Evolutionary conservation across 2,113 vertebrate species (phyloP), one percentile per base, ranked within the genome.

Genomic region (Myiagra hebetior): DNA sequence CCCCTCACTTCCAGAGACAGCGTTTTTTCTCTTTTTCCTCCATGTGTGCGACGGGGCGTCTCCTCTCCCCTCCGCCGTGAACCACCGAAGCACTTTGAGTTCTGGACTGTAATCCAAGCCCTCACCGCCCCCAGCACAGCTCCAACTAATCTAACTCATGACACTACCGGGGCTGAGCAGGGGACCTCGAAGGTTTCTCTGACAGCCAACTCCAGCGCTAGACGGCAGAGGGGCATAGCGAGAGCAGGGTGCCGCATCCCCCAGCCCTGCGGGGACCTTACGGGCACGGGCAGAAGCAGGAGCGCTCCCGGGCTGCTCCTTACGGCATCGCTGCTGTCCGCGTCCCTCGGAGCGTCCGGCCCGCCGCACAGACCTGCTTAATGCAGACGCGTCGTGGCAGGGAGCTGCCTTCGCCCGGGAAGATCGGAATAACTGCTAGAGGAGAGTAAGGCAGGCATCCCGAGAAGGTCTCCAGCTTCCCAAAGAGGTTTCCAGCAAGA

Each of bases 121-220:
- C 97, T 95, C 87, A 76, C 95, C 97, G 96, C 96, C 97, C 97
- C 95, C 96, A 94, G 96, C 96, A 82, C 96, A 60, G 95, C 95
- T 97, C 96, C 96, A 96, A 95, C 96, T 97, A 96, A 96, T 96
- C 96, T 96, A 97, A 97, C 96, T 97, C 95, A 96, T 97, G 96
- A 97, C 96, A 97, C 96, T 95, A 86, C 82, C 72, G 64, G 86
- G 63, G 89, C 91, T 47, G 93, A 93, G 91, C 93, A 94, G 97
- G 97, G 97, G 97, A 95, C 96, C 96, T 94, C 65, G 7, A 77
- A 97, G 97, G 97, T 94, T 96, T 97, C 97, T 97, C 95, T 95
- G 97, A 97, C 97, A 96, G 94, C 96, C 97, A 95, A 97, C 97
- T 41, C 50, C 93, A 83, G 91, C 5, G 26, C 80, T 74, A 15